Percentiles rank a stretch among this genome's conserved stretches.
Conservation (phyloP, 2,113 vertebrate genomes). For the Dromiciops gliroides region DNA sequence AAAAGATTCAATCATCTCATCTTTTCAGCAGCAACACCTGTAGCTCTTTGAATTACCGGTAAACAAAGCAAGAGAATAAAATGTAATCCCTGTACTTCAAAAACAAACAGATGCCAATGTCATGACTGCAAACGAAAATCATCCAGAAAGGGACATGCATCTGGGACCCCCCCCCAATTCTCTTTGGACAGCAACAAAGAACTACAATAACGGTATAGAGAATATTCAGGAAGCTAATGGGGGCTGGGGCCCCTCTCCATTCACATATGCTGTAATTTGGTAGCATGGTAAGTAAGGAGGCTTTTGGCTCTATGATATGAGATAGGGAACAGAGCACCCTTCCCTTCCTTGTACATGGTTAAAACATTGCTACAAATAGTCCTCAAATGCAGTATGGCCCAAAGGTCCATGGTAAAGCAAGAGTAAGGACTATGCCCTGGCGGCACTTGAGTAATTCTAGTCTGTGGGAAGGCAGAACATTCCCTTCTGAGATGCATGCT, state of each 20-base stretch:
- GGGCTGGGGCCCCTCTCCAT: neutral
- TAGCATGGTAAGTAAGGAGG: neutral
- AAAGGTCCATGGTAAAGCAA: neutral
- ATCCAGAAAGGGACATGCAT: neutral
- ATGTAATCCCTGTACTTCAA: neutral
- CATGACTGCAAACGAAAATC: constrained; percentile 22
- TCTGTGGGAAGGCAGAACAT: neutral
- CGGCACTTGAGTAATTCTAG: neutral
- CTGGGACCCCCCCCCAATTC: constrained; percentile 5
- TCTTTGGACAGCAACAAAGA: neutral
- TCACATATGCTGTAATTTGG: neutral
- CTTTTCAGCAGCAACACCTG: neutral
- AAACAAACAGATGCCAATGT: neutral
- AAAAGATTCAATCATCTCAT: constrained; percentile 33
- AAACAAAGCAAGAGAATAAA: constrained; percentile 7
- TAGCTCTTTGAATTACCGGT: neutral
- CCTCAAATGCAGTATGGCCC: neutral
- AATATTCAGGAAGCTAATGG: neutral
- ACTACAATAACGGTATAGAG: neutral
- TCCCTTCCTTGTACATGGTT: neutral
- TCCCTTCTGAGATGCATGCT: neutral
- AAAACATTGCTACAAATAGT: neutral
- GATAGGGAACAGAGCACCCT: neutral
- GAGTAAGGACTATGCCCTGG: neutral
- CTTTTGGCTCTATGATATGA: neutral